A percentile compares a stretch with the other conserved stretches of the same genome.
Conservation (phyloP, 2,113 vertebrate species). For the Tichodroma muraria region DNA sequence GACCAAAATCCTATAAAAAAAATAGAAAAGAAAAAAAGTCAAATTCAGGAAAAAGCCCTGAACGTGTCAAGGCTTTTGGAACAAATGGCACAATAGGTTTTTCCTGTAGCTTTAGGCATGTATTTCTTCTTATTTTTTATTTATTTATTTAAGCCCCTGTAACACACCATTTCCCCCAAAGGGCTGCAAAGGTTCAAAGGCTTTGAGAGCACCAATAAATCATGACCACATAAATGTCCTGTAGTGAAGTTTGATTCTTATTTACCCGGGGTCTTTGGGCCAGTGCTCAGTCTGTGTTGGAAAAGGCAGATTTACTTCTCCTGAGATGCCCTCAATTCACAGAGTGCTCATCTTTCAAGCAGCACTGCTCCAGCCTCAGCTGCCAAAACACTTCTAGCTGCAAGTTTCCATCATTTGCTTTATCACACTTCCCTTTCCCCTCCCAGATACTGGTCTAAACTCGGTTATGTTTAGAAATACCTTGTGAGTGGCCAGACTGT, state of each 20-base stretch:
- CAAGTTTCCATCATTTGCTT: constrained; percentile 60
- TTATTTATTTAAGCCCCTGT: constrained; percentile 67
- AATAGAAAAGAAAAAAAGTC: constrained; percentile 20
- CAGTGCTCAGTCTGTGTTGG: constrained; percentile 60
- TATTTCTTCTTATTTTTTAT: constrained; percentile 57
- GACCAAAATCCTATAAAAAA: constrained; percentile 43
- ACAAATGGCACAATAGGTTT: constrained; percentile 43
- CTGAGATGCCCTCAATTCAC: constrained; percentile 66
- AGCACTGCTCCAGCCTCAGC: constrained; percentile 33
- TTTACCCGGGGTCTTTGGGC: constrained; percentile 69
- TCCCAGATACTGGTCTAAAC: constrained; percentile 28
- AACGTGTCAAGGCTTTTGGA: constrained; percentile 46
- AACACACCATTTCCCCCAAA: constrained; percentile 54
- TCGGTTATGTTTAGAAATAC: constrained; percentile 44
- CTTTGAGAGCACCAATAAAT: constrained; percentile 65
- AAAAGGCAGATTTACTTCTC: constrained; percentile 67
- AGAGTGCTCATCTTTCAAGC: constrained; percentile 65
- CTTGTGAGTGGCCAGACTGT: constrained; percentile 22
- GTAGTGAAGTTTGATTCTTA: constrained; percentile 68
- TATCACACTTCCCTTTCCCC: constrained; percentile 50
- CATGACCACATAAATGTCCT: constrained; percentile 63
- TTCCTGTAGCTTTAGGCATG: constrained; percentile 27
- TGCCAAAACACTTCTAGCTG: constrained; percentile 61
- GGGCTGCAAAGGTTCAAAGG: constrained; percentile 59
- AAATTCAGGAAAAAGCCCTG: constrained; percentile 61